A percentile compares a stretch with the other conserved stretches of the same genome.
Conservation (phyloP, 2,797 vertebrate species). For the Margarornis squamiger region DNA sequence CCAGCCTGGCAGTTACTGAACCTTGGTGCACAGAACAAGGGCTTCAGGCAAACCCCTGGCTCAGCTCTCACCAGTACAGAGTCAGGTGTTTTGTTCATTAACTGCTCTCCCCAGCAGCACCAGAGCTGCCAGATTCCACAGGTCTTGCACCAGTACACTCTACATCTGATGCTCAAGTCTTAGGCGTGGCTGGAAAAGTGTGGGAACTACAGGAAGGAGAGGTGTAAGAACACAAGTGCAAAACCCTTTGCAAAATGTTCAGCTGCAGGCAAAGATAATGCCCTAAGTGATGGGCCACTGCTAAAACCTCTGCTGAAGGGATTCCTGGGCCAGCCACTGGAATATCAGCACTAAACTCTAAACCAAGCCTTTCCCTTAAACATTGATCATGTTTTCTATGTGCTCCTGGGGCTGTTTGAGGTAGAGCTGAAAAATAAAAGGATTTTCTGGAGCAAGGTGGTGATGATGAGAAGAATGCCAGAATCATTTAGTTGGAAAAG, state of each 20-base stretch:
- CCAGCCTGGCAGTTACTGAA: neutral
- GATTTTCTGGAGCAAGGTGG: neutral
- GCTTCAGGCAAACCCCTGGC: neutral
- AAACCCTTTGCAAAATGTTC: neutral
- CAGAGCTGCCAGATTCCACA: neutral
- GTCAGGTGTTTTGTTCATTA: neutral
- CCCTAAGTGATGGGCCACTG: neutral
- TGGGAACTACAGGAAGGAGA: neutral
- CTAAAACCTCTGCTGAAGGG: neutral
- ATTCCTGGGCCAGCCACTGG: neutral
- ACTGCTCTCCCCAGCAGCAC: neutral
- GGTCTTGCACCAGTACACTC: neutral
- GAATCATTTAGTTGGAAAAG: neutral
- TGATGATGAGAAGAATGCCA: neutral
- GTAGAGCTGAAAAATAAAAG: neutral
- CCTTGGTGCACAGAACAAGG: neutral
- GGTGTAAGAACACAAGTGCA: neutral
- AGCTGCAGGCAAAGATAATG: neutral
- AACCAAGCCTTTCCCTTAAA: neutral
- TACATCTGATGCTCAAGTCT: fast-evolving
- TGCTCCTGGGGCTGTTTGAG: neutral
- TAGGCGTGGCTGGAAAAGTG: neutral
- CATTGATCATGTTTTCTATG: neutral
- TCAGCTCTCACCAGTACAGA: neutral
- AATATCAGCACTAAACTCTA: neutral